A percentile compares a stretch with the other conserved stretches of the same genome.
Evolutionary conservation across 2,888 invertebrate genomes (phyloP).

Genomic region (Anoplius nigerrimus): DNA sequence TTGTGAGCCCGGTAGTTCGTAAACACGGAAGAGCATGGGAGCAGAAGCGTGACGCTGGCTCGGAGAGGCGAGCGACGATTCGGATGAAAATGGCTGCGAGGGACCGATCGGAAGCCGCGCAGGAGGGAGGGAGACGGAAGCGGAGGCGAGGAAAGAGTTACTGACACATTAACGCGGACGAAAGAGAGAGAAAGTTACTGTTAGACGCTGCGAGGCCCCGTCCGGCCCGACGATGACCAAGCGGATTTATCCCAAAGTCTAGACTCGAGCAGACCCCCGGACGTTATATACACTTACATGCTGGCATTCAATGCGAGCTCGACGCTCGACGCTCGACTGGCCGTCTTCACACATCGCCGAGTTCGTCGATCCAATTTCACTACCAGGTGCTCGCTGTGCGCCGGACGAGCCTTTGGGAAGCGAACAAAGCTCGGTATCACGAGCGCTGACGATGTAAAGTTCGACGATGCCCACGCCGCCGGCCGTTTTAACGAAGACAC

Average conservation of each 20-base stretch:
- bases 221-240: slow-evolving; percentile 51
- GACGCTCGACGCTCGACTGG: slow-evolving; percentile 27
- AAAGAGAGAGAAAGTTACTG: slow-evolving; percentile 52
- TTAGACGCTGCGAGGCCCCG: slow-evolving; percentile 44
- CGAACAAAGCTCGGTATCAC: no score
- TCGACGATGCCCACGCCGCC: no score
- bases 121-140: slow-evolving; percentile 7
- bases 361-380: slow-evolving; percentile 36
- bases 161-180: not conserved
- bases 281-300: slow-evolving; percentile 33
- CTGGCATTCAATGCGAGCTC: not conserved
- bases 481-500: no score
- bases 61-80: not conserved
- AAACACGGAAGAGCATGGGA: slow-evolving; percentile 1
- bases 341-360: slow-evolving; percentile 29
- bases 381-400: slow-evolving; percentile 33
- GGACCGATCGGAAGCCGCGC: no score
- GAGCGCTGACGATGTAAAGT: no score
- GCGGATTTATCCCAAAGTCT: slow-evolving; percentile 46
- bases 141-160: not conserved
- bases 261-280: slow-evolving; percentile 40
- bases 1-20: not conserved
- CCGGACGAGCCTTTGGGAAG: no score
- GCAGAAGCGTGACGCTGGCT: no score
- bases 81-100: not conserved